Evolutionary conservation across 2,113 vertebrate species (phyloP), one percentile per base, ranked within the genome.

Genomic region (Lamprologus sp.): DNA sequence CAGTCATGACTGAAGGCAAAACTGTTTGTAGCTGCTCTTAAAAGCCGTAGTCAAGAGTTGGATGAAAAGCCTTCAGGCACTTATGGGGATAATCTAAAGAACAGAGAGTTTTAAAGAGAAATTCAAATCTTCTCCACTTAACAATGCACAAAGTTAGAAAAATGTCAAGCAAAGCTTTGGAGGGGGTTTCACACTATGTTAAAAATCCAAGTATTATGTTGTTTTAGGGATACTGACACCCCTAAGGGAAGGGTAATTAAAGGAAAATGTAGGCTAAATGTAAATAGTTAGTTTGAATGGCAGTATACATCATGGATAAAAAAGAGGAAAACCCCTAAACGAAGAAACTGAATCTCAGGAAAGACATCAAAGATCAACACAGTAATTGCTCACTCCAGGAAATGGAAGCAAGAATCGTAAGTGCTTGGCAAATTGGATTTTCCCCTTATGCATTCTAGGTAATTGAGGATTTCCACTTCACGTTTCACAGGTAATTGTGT

Each of bases 401-500:
- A 85, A 23, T 77, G 56, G 81, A 90, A 91, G 84, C 86, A 84
- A 33, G 23, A 47, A 80, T 26, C 31, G 9, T 85, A 89, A 93
- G 87, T 73, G 75, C 55, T 84, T 49, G 35, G 54, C 53, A 82
- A 84, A 82, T 79, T 75, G 42, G 5, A 28, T 53, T 73, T 92
- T 89, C 84, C 79, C 79, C 80, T 90, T 40, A 75, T 84, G 55
- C 13, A 75, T 89, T 89, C 83, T 45, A 87, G 58, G 89, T 89
- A 90, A 82, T 88, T 88, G 83, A 86, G 80, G 85, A 88, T 86
- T 89, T 92, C 75, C 90, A 85, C 89, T 88, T 87, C 12, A 81
- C 31, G 35, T 81, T 84, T 85, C 80, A 88, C 70, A 84, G 73
- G 82, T 88, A 83, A 88, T 82, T 84, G 53, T 70, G 63, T 19